Base-by-base conservation (phyloP, 2,888 invertebrate species). In the Horisme vitalbata region DNA sequence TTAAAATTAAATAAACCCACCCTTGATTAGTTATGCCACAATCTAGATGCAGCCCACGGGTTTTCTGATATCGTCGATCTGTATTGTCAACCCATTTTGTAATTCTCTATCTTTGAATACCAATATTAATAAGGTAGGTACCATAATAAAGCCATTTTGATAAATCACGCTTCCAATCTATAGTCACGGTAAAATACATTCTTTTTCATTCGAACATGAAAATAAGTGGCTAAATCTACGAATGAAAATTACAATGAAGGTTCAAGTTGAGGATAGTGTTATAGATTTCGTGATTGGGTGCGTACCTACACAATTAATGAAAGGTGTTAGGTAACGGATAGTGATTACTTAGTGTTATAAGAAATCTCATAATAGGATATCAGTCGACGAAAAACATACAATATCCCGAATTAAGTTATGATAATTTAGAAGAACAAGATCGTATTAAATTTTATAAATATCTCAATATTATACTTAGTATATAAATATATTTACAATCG, bases 401-500 rank as follows among this genome's bases (percentile, higher is more conserved):
- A 71, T 77, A 72, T 75, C 67, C 71, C 68, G 74, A 83, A 84
- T 84, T 75, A 75, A 77, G 68, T 65, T 71, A 83, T 74, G 73
- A 81, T 81, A 81, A 78, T 74, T 84, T 80, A 84, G 82, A 87
- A 87, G 87, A 87, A 85, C 85, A 85, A 86, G 84, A 86, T 79
- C 79, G 79, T 87, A 85, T 83, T 87, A 83, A 87, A 83, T 84
- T 85, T 86, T 85, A 88, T 87, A 87, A 87, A 88, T 88, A 88
- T 88, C 79, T 88, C 83, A 84, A 81, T 87, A 83, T 4, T 79
- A 37, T 45, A 39, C 18, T 30, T 37, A 24, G 3, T 43, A 73
- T 85, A 87, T 88, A 89, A 89, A 88, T 89, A 88, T 89, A 89
- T 89, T 85, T 89, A 89, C 89, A 89, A 36, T 81, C 71, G 69